phyloP scores from a whole-genome alignment of 92 coral and sea anemone genomes.

The Epizoanthus rinbou region DNA sequence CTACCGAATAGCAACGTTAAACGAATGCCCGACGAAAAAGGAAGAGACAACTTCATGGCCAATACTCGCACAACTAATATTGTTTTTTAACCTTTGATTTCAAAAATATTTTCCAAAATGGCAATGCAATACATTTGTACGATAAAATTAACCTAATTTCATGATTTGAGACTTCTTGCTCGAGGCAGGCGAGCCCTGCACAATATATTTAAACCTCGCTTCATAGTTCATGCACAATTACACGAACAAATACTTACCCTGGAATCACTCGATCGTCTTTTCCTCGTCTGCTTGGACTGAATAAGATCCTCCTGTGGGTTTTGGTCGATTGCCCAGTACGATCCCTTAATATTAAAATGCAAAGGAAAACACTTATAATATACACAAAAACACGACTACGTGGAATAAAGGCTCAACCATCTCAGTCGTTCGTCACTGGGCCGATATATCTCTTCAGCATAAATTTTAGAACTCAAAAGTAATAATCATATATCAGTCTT shows the following conservation, averaged over 20 bases:
- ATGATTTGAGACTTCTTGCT: no score
- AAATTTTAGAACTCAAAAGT: slow-evolving; percentile 25
- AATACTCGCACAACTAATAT: neutral
- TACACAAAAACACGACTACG: neutral
- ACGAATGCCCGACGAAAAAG: no score
- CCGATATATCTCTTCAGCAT: slow-evolving; percentile 36
- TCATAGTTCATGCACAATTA: neutral
- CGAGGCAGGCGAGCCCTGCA: neutral
- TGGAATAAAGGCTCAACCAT: slow-evolving; percentile 4
- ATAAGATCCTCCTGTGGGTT: slow-evolving; percentile 88
- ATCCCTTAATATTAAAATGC: slow-evolving; percentile 64
- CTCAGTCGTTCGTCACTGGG: slow-evolving; percentile 18
- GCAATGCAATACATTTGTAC: no score
- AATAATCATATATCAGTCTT: neutral
- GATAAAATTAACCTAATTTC: no score
- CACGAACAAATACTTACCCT: slow-evolving; percentile 70
- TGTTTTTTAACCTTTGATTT: no score
- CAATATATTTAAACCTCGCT: slow-evolving; percentile 26
- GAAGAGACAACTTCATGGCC: no score
- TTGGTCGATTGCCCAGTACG: slow-evolving; percentile 99
- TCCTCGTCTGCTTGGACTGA: slow-evolving; percentile 84
- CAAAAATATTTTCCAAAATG: neutral
- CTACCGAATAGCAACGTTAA: neutral
- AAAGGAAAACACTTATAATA: slow-evolving; percentile 1
- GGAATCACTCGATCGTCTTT: slow-evolving; percentile 87